Evolutionary conservation across 2,797 vertebrate species (phyloP).

Genomic region (Gymnothorax reevesii): DNA sequence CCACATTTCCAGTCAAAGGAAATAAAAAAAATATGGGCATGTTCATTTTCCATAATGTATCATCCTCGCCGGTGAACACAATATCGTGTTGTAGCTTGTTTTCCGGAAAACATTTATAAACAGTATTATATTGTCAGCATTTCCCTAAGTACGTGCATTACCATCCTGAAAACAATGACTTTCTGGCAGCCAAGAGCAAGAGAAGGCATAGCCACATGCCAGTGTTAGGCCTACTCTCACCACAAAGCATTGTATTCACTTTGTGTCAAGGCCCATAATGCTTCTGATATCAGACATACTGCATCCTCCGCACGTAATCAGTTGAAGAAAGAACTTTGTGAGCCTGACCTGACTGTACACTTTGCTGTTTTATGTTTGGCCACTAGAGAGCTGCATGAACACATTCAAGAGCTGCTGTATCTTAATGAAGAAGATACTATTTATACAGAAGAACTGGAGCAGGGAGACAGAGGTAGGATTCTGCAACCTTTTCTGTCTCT

Average conservation of each 20-base stretch:
- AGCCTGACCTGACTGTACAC: not conserved
- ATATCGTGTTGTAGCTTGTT: not conserved
- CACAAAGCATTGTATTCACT: not conserved
- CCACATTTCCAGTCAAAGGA: not conserved
- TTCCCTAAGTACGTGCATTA: not conserved
- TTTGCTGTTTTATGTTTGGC: slow-evolving; percentile 64
- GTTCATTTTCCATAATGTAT: not conserved
- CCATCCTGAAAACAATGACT: not conserved
- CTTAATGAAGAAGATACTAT: slow-evolving; percentile 10
- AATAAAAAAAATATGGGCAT: not conserved
- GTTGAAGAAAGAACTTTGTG: not conserved
- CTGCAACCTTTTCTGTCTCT: not conserved
- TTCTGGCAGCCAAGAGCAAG: not conserved
- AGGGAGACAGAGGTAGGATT: not conserved
- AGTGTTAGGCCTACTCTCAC: not conserved
- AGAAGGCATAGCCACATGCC: not conserved
- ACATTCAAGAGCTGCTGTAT: slow-evolving; percentile 50
- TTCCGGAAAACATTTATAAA: not conserved
- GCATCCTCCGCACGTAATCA: not conserved
- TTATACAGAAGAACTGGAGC: not conserved
- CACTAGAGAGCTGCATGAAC: slow-evolving; percentile 81
- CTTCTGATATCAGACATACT: not conserved
- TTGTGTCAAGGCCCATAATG: not conserved
- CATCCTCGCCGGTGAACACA: not conserved
- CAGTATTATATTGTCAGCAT: not conserved